phyloP scores from a whole-genome alignment of 92 coral and sea anemone species.

The Epizoanthus ramosus region DNA sequence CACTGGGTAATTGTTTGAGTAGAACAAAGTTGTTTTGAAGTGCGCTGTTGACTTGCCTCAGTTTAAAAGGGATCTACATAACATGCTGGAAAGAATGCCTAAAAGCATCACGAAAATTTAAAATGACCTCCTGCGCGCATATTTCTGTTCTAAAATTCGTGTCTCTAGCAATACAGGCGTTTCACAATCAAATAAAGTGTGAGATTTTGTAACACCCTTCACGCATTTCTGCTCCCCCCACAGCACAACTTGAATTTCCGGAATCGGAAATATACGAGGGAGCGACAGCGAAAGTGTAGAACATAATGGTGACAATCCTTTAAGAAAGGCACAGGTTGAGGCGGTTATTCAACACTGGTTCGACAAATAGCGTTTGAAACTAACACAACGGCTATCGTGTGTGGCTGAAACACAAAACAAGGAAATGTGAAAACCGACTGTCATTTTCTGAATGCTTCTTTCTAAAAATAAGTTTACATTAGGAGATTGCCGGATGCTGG shows the following conservation, averaged over 20 bases:
- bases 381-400: background rate
- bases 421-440: background rate
- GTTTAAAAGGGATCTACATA: background rate
- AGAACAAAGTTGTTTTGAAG: background rate
- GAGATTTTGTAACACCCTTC: too few relatives aligned
- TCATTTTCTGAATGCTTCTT: background rate
- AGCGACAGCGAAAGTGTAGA: background rate
- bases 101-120: background rate
- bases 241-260: background rate
- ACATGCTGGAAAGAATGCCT: background rate
- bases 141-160: background rate
- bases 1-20: background rate
- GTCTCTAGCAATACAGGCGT: too few relatives aligned
- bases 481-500: too few relatives aligned
- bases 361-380: background rate
- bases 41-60: background rate
- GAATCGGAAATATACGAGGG: constrained; percentile 2
- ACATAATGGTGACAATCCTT: background rate
- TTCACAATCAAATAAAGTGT: too few relatives aligned
- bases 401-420: constrained; percentile 6
- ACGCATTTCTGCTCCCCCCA: too few relatives aligned
- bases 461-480: too few relatives aligned
- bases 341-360: background rate
- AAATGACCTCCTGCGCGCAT: background rate
- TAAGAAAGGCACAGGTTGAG: background rate